Percentiles rank a stretch among this genome's conserved stretches.
phyloP scores from a whole-genome alignment of 2,888 invertebrate species.

The Neelides folsomi region DNA sequence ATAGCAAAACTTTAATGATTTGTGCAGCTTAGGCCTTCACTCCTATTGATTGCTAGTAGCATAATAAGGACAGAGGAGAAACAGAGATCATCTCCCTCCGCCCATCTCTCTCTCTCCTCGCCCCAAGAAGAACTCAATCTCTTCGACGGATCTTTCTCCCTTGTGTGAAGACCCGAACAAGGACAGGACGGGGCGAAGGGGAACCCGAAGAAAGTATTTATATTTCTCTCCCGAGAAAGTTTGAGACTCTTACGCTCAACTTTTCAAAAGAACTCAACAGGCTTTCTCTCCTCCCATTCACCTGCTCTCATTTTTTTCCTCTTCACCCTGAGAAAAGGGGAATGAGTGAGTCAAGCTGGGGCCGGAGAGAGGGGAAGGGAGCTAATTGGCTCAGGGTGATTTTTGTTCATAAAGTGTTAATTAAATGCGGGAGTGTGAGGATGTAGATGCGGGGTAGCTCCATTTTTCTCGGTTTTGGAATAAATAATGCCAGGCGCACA shows the following conservation, averaged over 20 bases:
- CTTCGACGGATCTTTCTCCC: too few relatives aligned
- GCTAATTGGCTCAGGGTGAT: constrained; percentile 14
- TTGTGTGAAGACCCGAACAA: too few relatives aligned
- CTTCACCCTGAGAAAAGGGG: background rate
- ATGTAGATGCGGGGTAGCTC: constrained; percentile 19
- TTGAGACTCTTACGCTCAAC: too few relatives aligned
- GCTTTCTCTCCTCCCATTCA: constrained; percentile 2
- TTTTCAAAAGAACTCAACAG: too few relatives aligned
- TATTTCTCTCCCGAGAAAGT: too few relatives aligned
- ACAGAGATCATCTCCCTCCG: too few relatives aligned
- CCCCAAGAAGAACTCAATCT: too few relatives aligned
- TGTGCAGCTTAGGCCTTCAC: constrained; percentile 7
- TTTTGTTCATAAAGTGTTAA: constrained; percentile 30
- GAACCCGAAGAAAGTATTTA: constrained; percentile 7
- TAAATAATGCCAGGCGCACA: constrained; percentile 27
- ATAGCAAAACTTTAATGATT: constrained; percentile 18
- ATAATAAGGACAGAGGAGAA: too few relatives aligned
- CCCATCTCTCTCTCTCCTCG: too few relatives aligned
- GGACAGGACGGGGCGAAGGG: constrained; percentile 1
- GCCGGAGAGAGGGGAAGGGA: background rate
- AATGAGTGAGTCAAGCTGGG: background rate
- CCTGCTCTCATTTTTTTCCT: constrained; percentile 2
- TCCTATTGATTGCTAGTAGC: too few relatives aligned
- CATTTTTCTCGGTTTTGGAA: constrained; percentile 22
- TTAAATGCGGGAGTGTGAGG: constrained; percentile 15